Evolutionary conservation across 2,888 invertebrate species (phyloP).

Genomic region (Drosophila bunnanda): DNA sequence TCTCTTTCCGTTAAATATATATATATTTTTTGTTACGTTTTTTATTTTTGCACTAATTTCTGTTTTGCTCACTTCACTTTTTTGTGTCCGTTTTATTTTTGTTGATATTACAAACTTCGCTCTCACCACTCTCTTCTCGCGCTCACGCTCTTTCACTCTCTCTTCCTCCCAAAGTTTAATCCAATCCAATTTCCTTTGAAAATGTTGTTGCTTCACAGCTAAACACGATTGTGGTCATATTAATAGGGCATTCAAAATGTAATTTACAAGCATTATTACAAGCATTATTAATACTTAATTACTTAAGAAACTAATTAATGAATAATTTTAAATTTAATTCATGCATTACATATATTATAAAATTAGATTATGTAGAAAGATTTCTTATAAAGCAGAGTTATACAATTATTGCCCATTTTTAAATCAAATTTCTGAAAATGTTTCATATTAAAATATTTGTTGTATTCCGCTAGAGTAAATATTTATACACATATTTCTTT

Average conservation of each 20-base stretch:
- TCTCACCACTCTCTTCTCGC: conserved; percentile 14
- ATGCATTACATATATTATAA: not conserved
- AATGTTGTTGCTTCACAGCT: conserved; percentile 38
- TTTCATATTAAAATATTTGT: too few relatives aligned
- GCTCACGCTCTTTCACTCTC: conserved; percentile 6
- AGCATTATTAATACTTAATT: not conserved
- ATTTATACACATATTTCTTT: too few relatives aligned
- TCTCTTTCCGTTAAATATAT: not conserved
- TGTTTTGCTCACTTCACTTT: conserved; percentile 61
- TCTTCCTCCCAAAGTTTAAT: conserved; percentile 32
- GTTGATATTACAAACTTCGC: conserved; percentile 38
- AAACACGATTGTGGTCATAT: not conserved
- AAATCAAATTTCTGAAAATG: not conserved
- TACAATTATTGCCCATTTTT: not conserved
- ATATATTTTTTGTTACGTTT: conserved; percentile 7
- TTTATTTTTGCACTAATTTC: conserved; percentile 64
- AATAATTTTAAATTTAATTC: not conserved
- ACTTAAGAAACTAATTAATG: not conserved
- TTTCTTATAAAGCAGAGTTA: not conserved
- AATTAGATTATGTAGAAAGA: not conserved
- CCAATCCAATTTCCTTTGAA: conserved; percentile 39
- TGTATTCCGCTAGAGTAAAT: too few relatives aligned
- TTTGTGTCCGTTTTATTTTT: conserved; percentile 21
- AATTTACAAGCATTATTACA: not conserved
- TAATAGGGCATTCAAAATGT: conserved; percentile 2